Percentiles rank a stretch among this genome's conserved stretches.
Conservation (phyloP, 2,797 vertebrate genomes). For the Lagocephalus sceleratus region DNA sequence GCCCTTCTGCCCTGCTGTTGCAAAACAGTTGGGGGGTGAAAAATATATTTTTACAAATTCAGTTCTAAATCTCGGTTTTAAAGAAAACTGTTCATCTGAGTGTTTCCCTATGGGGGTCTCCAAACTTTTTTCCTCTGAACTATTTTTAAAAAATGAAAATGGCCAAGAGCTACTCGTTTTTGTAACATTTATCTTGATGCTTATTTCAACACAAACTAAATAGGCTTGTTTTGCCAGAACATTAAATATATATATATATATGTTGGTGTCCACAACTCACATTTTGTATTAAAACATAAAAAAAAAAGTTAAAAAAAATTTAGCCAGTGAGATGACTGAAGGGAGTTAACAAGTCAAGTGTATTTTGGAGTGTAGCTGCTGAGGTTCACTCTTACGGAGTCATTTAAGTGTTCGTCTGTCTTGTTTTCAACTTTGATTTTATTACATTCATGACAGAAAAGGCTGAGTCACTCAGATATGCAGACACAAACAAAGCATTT, state of each 20-base stretch:
- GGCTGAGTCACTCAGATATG: neutral
- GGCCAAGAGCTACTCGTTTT: neutral
- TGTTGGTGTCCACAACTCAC: neutral
- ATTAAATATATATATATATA: neutral
- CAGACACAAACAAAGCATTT: neutral
- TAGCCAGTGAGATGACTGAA: slow-evolving; percentile 1
- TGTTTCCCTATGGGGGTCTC: no score
- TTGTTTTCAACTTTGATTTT: slow-evolving; percentile 3
- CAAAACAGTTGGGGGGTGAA: no score
- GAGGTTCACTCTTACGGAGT: slow-evolving; percentile 1
- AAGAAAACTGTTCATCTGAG: no score
- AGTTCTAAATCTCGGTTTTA: no score
- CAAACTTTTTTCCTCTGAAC: neutral
- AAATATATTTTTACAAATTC: no score
- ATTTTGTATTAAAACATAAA: neutral
- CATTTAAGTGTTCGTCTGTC: slow-evolving; percentile 3
- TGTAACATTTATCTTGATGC: neutral
- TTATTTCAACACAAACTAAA: neutral
- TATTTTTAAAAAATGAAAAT: slow-evolving; percentile 1
- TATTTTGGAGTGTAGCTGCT: slow-evolving; percentile 2
- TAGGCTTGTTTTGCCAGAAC: neutral
- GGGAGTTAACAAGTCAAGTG: slow-evolving; percentile 1
- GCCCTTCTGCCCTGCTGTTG: no score
- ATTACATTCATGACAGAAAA: slow-evolving; percentile 1
- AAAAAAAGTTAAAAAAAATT: no score